Conservation (phyloP, 2,797 vertebrate genomes). For the Melanotaenia boesemani region DNA sequence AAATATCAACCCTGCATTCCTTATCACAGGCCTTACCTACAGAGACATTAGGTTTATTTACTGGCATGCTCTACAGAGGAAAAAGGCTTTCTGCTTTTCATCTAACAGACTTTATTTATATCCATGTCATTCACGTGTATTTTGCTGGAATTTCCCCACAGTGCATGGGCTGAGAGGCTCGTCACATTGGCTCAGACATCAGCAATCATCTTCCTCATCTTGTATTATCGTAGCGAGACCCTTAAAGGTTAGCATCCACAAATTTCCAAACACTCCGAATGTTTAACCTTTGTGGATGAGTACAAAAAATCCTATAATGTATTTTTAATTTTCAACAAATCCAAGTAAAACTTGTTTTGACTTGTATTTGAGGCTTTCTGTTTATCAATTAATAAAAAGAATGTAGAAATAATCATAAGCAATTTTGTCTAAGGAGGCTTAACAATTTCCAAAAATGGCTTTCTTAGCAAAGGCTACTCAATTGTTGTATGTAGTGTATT, state of each 20-base stretch:
- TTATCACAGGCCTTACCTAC: background rate
- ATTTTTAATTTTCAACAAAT: background rate
- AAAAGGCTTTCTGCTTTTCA: background rate
- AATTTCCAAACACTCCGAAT: background rate
- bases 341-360: background rate
- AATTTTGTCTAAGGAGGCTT: too few species aligned
- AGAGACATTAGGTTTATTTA: background rate
- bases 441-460: too few species aligned
- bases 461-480: too few species aligned
- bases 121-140: constrained; percentile 1
- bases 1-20: background rate
- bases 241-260: constrained; percentile 74
- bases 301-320: background rate
- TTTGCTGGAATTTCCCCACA: constrained; percentile 54
- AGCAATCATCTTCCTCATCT: constrained; percentile 83
- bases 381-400: too few species aligned
- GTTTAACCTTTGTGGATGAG: background rate
- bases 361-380: too few species aligned
- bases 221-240: constrained; percentile 79
- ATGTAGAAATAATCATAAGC: too few species aligned
- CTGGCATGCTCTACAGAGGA: background rate
- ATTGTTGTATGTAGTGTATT: too few species aligned
- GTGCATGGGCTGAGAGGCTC: constrained; percentile 89
- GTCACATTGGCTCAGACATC: constrained; percentile 82
- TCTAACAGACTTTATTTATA: background rate